Evolutionary conservation across 2,113 vertebrate genomes (phyloP).

Genomic region (Arizona elegans): DNA sequence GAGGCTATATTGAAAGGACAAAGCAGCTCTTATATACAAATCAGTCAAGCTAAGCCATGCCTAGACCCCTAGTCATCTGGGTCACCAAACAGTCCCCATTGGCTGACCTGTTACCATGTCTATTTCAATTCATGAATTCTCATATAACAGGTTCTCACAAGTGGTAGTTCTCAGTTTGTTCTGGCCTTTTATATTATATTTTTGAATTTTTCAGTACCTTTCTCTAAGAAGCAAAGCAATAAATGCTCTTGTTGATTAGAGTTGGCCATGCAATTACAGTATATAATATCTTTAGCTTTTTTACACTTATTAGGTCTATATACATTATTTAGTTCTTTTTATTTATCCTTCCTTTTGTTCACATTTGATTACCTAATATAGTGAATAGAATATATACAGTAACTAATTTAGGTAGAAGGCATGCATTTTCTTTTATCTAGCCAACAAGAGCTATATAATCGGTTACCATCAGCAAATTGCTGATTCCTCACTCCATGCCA

Average conservation of each 20-base stretch:
- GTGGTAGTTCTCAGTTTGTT: background rate
- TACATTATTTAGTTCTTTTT: background rate
- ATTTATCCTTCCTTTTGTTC: background rate
- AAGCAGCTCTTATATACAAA: no score
- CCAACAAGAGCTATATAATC: background rate
- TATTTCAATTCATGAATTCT: no score
- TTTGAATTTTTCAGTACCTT: background rate
- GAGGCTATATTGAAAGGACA: no score
- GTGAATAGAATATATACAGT: background rate
- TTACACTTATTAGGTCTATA: background rate
- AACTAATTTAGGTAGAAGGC: background rate
- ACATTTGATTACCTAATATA: background rate
- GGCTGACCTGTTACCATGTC: no score
- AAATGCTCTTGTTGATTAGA: background rate
- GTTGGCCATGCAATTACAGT: background rate
- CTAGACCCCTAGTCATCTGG: no score
- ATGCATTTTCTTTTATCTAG: background rate
- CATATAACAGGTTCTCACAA: background rate
- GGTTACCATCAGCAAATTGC: background rate
- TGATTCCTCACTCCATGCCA: background rate
- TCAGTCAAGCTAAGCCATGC: no score
- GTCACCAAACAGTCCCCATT: no score
- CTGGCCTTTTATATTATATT: background rate
- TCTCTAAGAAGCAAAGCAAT: background rate
- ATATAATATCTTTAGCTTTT: background rate